These are phyloP conservation scores for Theropithecus gelada DNA, from an alignment of 2,113 vertebrate genomes.

Conservation along the genomic window DNA sequence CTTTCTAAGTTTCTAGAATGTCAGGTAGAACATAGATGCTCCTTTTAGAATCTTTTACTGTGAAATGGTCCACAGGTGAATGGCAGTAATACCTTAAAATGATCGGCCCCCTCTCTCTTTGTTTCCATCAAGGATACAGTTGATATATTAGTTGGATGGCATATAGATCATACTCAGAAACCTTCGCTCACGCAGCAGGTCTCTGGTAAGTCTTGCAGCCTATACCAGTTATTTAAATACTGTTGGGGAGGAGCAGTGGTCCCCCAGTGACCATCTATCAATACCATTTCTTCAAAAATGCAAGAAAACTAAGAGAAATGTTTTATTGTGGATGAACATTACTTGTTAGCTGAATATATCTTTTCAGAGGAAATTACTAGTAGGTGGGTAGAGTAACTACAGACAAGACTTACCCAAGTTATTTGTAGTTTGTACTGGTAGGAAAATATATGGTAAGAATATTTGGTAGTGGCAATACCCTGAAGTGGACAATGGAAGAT, in stretches of 20 bases:
- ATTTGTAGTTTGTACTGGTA: neutral
- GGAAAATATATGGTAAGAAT: neutral
- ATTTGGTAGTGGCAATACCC: neutral
- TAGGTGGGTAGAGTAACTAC: neutral
- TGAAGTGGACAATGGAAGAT: neutral
- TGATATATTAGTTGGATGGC: constrained; percentile 99
- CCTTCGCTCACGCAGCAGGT: constrained; percentile 94
- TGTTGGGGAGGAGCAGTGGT: neutral
- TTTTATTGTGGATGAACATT: neutral
- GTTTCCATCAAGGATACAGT: constrained; percentile 92
- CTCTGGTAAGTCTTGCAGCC: constrained; percentile 89
- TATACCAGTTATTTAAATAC: neutral
- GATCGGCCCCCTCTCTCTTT: constrained; percentile 46
- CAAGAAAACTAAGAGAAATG: neutral
- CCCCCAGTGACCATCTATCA: neutral
- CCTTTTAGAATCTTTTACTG: constrained; percentile 32
- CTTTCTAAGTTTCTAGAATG: constrained; percentile 44
- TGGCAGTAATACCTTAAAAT: constrained; percentile 27
- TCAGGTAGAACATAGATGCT: neutral
- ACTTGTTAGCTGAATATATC: constrained; percentile 2
- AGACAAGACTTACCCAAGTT: neutral
- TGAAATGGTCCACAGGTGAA: neutral
- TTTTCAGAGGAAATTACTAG: neutral
- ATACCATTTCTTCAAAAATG: neutral
- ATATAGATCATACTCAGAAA: constrained; percentile 99